Percentiles rank a stretch among this genome's conserved stretches.
Conservation (phyloP, 2,113 vertebrate species). For the Bujurquina vittata region DNA sequence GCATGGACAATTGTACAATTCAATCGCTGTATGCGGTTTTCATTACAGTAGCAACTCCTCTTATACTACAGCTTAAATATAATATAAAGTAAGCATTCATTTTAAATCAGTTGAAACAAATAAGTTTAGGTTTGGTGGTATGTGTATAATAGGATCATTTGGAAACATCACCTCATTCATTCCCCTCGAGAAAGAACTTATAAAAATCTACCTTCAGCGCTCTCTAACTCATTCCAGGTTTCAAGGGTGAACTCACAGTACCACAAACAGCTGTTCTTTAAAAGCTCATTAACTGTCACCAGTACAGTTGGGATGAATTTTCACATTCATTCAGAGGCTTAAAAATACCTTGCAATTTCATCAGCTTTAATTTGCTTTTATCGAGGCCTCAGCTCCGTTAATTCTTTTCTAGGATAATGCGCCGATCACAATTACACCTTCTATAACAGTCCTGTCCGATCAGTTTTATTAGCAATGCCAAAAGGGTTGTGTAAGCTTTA, state of each 20-base stretch:
- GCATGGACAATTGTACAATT: background rate
- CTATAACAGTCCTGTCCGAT: background rate
- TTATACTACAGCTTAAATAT: background rate
- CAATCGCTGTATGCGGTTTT: background rate
- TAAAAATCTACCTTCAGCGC: background rate
- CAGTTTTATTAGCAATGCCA: constrained; percentile 41
- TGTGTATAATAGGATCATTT: background rate
- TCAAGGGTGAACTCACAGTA: background rate
- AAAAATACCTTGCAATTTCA: background rate
- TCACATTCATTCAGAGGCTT: constrained; percentile 16
- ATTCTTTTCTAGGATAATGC: constrained; percentile 27
- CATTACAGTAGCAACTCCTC: background rate
- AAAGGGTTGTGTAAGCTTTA: constrained; percentile 46
- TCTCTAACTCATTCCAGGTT: background rate
- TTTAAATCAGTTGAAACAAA: background rate
- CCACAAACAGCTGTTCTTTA: background rate
- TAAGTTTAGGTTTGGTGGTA: background rate
- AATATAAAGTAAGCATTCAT: background rate
- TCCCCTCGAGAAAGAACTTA: background rate
- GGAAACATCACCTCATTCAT: background rate
- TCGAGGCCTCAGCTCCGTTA: background rate
- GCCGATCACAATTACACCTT: constrained; percentile 17
- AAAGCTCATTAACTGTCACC: constrained; percentile 28
- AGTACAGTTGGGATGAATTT: constrained; percentile 3
- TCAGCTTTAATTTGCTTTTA: constrained; percentile 23